Evolutionary conservation across 2,113 vertebrate species (phyloP).

Genomic region (Thamnophis sirtalis): DNA sequence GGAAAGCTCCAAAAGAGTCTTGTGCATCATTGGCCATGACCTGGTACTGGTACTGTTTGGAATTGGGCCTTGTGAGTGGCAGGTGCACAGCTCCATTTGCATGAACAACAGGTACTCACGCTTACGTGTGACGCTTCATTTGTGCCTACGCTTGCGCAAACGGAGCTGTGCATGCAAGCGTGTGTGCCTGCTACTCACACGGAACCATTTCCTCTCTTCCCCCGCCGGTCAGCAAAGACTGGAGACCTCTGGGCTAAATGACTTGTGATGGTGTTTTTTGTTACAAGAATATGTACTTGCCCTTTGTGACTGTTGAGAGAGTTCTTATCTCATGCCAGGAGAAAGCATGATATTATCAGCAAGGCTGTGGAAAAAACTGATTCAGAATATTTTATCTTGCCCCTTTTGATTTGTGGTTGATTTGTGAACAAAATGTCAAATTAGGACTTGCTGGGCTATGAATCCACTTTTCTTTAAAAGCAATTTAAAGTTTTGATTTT

Average conservation of each 20-base stretch:
- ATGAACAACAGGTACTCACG: neutral
- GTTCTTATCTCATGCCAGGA: neutral
- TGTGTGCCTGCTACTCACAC: neutral
- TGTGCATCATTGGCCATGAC: neutral
- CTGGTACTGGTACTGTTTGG: neutral
- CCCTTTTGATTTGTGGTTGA: neutral
- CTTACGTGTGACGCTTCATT: neutral
- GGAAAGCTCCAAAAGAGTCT: neutral
- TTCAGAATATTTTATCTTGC: neutral
- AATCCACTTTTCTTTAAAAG: neutral
- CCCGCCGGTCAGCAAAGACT: neutral
- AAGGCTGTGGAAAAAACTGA: neutral
- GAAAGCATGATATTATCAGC: neutral
- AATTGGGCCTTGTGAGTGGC: neutral
- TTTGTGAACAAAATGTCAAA: neutral
- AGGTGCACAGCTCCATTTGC: neutral
- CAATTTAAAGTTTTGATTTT: neutral
- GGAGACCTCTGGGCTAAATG: neutral
- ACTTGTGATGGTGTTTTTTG: neutral
- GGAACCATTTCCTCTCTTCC: neutral
- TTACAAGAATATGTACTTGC: neutral
- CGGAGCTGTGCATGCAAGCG: neutral
- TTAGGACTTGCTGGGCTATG: neutral
- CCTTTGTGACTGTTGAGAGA: neutral
- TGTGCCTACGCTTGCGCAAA: neutral